Percentiles rank a stretch among this genome's conserved stretches.
Evolutionary conservation across 2,888 invertebrate genomes (phyloP).

Genomic region (Tipula confusa): DNA sequence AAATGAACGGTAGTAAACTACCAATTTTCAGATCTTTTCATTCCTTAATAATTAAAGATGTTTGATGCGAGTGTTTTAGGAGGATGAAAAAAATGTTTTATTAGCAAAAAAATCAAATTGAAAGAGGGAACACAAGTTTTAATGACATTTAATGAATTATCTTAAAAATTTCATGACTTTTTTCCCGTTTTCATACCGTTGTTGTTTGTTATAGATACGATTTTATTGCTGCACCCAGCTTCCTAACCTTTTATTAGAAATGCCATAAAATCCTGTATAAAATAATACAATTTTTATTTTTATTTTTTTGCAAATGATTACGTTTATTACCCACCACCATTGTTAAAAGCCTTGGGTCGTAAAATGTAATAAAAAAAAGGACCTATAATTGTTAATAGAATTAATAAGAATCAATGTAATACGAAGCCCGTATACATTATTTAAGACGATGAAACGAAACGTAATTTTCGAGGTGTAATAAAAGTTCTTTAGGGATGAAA

Average conservation of each 20-base stretch:
- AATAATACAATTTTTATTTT: too few relatives aligned
- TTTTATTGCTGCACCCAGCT: background rate
- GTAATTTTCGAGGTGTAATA: background rate
- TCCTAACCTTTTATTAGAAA: constrained; percentile 12
- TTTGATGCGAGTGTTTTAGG: background rate
- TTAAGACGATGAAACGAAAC: background rate
- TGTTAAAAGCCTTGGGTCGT: background rate
- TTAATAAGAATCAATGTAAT: constrained; percentile 3
- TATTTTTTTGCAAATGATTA: constrained; percentile 5
- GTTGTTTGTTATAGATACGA: background rate
- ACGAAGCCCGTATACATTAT: background rate
- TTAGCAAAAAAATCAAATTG: background rate
- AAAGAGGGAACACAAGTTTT: constrained; percentile 6
- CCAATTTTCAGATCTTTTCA: background rate
- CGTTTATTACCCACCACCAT: constrained; percentile 9
- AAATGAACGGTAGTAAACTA: background rate
- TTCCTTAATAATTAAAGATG: constrained; percentile 1
- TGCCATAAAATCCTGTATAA: constrained; percentile 12
- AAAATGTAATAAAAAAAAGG: background rate
- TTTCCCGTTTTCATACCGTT: background rate
- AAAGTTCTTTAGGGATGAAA: background rate
- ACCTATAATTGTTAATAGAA: constrained; percentile 16
- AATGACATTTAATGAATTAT: constrained; percentile 25
- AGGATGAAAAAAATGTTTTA: background rate
- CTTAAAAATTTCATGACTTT: constrained; percentile 25